Evolutionary conservation across 2,797 vertebrate genomes (phyloP), one percentile per base, ranked within the genome.

Genomic region (Crenichthys baileyi): DNA sequence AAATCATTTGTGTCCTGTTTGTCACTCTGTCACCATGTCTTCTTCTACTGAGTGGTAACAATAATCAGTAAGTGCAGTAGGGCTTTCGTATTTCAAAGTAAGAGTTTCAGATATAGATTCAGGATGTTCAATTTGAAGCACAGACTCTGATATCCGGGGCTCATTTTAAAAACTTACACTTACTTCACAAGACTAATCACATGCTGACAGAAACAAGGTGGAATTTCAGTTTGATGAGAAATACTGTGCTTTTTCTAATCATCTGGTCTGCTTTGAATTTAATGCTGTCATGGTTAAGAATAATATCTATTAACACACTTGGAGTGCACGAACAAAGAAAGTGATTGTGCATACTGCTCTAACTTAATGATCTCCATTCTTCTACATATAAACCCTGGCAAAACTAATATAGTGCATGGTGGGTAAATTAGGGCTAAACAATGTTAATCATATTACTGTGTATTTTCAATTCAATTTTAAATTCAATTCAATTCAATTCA

Each of bases 171-270:
- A 20, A 65, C 31, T 65, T 65, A 16, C 31, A 7, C 61, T 65
- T 39, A 41, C 63, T 67, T 67, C 63, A 67, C 36, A 41, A 67
- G 36, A 22, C 18, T 22, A 46, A 26, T 70, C 41, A 26, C 41
- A 7, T 8, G 2, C 24, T 48, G 24, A 70, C 41, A 41, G 65
- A 22, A n/a, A 41, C 22, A 24, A 68, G 22, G 36, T 39, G 44
- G 65, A 68, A 41, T 68, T 70, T 70, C 22, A 70, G 24, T 70
- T 70, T 70, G 24, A 70, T 26, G n/a, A 46, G 24, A 70, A n/a
- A 26, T 46, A 16, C 13, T 7, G 67, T 4, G 39, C 11, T 26
- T 46, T 16, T 46, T 8, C 41, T 70, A 46, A 46, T n/a, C 22
- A 46, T 70, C 15, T 68, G 39, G 65, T 39, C 18, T 24, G 44